Conservation (phyloP, 2,888 invertebrate species). For the Drosophila austrosaltans region DNA sequence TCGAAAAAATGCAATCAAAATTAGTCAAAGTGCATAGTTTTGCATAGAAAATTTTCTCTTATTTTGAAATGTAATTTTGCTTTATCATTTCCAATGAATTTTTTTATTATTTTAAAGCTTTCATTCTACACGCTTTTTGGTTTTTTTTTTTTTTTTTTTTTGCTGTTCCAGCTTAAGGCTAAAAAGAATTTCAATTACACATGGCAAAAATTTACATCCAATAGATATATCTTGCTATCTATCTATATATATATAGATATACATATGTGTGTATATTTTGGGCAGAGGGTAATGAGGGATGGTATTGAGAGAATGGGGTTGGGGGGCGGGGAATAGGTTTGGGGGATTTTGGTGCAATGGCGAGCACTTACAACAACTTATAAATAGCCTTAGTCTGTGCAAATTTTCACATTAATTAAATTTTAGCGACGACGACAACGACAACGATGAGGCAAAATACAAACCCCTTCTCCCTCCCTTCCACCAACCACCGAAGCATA, state of each 20-base stretch:
- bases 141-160: background rate
- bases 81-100: background rate
- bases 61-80: background rate
- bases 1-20: no score
- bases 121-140: background rate
- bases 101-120: background rate
- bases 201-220: background rate
- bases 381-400: conserved; percentile 80
- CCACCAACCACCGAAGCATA: conserved; percentile 8
- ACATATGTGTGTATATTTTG: background rate
- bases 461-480: conserved; percentile 15
- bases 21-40: no score
- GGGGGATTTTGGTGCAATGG: conserved; percentile 38
- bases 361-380: conserved; percentile 77
- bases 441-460: conserved; percentile 36
- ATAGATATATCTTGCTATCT: background rate
- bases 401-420: conserved; percentile 81
- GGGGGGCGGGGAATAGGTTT: conserved; percentile 2
- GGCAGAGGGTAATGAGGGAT: conserved; percentile 8
- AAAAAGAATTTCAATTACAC: conserved; percentile 9
- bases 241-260: background rate
- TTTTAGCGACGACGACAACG: conserved; percentile 67
- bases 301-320: background rate
- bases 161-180: conserved; percentile 35
- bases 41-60: no score